phyloP scores from a whole-genome alignment of 2,113 vertebrate genomes.

The Anolis carolinensis region DNA sequence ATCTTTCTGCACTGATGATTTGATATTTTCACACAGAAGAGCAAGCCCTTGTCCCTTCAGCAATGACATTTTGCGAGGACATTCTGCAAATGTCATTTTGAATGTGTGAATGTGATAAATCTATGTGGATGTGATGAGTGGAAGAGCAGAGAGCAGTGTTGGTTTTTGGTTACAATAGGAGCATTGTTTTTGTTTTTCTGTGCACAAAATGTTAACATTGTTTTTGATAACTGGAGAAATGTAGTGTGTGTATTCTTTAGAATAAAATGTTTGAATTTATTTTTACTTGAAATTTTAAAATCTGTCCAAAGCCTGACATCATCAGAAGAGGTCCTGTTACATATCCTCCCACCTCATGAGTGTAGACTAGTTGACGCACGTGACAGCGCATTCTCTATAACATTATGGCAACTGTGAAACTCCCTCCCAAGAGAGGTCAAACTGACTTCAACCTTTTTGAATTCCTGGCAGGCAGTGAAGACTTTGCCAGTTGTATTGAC shows the following conservation, averaged over 20 bases:
- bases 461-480: too few relatives aligned
- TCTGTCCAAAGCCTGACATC: too few relatives aligned
- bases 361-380: too few relatives aligned
- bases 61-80: not conserved
- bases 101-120: not conserved
- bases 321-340: too few relatives aligned
- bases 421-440: too few relatives aligned
- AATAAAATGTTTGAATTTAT: not conserved
- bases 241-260: not conserved
- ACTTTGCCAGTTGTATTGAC: too few relatives aligned
- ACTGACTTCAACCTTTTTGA: too few relatives aligned
- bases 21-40: not conserved
- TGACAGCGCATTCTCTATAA: too few relatives aligned
- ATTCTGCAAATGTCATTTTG: conserved; percentile 6
- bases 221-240: not conserved
- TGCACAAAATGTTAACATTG: not conserved
- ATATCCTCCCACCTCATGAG: too few relatives aligned
- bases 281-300: not conserved
- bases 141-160: not conserved
- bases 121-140: not conserved
- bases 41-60: not conserved
- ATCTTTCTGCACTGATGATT: not conserved
- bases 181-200: not conserved
- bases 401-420: too few relatives aligned
- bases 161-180: not conserved